Percentiles rank a stretch among this genome's conserved stretches.
Conservation (phyloP, 2,113 vertebrate species). For the Coregonus clupeaformis region DNA sequence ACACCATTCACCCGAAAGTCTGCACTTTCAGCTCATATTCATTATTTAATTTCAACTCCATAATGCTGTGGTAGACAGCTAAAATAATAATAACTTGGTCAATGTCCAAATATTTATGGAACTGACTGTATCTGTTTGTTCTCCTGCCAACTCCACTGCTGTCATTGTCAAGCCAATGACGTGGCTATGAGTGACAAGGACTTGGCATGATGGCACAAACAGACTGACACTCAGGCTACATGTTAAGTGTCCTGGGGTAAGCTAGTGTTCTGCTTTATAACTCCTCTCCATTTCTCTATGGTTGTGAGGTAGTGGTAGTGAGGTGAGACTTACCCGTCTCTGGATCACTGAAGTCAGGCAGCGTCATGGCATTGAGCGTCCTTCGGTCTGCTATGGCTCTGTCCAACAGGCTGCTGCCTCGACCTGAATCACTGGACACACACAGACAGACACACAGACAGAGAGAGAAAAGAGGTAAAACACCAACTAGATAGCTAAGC, state of each 20-base stretch:
- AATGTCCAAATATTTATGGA: no score
- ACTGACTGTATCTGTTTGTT: no score
- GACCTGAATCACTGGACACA: constrained; percentile 88
- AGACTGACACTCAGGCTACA: no score
- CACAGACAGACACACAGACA: constrained; percentile 3
- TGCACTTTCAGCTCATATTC: no score
- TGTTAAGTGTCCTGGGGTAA: constrained; percentile 2
- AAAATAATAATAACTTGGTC: no score
- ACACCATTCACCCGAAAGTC: no score
- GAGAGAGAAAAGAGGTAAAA: neutral
- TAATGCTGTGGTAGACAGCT: no score
- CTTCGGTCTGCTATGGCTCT: constrained; percentile 92
- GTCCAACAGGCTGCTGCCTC: constrained; percentile 96
- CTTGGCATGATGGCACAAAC: no score
- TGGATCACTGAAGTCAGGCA: constrained; percentile 97
- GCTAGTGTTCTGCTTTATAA: neutral
- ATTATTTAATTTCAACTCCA: no score
- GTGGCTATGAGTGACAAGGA: no score
- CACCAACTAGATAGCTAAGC: neutral
- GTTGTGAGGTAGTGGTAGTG: neutral
- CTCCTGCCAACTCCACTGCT: no score
- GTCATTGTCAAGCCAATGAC: no score
- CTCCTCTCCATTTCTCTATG: neutral
- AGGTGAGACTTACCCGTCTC: constrained; percentile 86
- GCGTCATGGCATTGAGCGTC: constrained; percentile 92